Evolutionary conservation across 2,113 vertebrate genomes (phyloP).

Genomic region (Pteropus alecto): DNA sequence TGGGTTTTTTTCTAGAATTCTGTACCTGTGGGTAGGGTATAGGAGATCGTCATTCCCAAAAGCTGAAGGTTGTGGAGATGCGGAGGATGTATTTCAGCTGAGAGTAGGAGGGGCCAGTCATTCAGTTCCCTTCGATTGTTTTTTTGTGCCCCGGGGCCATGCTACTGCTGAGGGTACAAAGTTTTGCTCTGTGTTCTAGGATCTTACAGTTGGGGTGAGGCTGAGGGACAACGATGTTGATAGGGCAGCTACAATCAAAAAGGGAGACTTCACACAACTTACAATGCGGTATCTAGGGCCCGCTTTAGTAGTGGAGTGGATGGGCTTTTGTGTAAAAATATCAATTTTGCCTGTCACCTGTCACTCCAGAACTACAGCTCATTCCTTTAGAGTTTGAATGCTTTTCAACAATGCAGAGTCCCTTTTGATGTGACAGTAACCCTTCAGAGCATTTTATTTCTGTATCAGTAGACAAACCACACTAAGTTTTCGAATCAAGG

Average conservation of each 20-base stretch:
- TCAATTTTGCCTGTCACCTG: not conserved
- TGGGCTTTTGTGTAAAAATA: not conserved
- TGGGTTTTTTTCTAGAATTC: not conserved
- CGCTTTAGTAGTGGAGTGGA: too few relatives aligned
- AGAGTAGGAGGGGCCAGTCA: too few relatives aligned
- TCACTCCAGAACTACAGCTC: not conserved
- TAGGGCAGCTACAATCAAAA: not conserved
- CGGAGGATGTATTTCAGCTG: not conserved
- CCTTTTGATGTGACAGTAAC: not conserved
- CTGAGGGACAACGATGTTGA: too few relatives aligned
- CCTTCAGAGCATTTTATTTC: not conserved
- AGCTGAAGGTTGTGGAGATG: not conserved
- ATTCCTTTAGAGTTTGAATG: not conserved
- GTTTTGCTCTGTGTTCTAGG: not conserved
- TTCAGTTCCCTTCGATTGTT: not conserved
- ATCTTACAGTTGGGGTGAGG: not conserved
- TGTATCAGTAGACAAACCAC: not conserved
- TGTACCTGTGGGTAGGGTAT: not conserved
- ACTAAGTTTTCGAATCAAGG: not conserved
- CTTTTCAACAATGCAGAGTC: not conserved
- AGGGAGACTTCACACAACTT: not conserved
- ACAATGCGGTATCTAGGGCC: not conserved
- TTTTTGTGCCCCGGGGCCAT: not conserved
- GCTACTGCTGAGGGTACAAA: not conserved
- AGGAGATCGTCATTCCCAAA: fast-evolving